These are phyloP conservation scores for Micoletzkya japonica DNA, from an alignment of 2,888 invertebrate genomes.

Conservation along the genomic window DNA sequence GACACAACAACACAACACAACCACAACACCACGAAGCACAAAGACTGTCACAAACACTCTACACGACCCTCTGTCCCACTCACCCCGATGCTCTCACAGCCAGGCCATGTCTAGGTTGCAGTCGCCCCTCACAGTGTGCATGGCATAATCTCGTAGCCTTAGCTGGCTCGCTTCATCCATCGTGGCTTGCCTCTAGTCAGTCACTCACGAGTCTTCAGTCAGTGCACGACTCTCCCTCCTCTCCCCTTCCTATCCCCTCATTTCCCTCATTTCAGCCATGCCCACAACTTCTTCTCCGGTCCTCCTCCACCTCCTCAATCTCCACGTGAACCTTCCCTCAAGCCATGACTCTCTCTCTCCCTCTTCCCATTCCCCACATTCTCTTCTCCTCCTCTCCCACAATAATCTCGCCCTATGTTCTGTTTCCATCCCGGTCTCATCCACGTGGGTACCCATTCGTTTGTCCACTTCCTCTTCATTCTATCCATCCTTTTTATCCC, in stretches of 20 bases:
- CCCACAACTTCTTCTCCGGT: conserved; percentile 11
- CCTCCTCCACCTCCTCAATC: conserved; percentile 4
- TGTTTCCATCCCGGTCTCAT: not conserved
- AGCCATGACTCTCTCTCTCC: not conserved
- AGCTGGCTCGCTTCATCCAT: too few relatives aligned
- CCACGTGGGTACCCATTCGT: not conserved
- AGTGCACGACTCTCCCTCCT: not conserved
- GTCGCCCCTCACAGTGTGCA: too few relatives aligned
- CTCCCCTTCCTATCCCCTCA: not conserved
- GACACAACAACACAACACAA: too few relatives aligned
- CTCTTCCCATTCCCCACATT: conserved; percentile 1
- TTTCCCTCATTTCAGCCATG: conserved; percentile 12
- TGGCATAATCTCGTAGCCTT: too few relatives aligned
- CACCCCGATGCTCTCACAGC: too few relatives aligned
- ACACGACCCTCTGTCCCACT: too few relatives aligned
- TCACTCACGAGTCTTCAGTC: too few relatives aligned
- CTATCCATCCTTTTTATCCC: too few relatives aligned
- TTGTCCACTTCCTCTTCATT: not conserved
- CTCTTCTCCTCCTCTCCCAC: conserved; percentile 15
- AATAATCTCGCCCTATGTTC: not conserved
- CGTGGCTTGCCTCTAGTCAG: too few relatives aligned
- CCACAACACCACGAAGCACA: too few relatives aligned
- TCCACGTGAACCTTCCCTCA: not conserved
- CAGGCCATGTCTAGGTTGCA: too few relatives aligned
- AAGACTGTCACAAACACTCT: too few relatives aligned